Evolutionary conservation across 2,888 invertebrate genomes (phyloP), one percentile per base, ranked within the genome.

Genomic region (Hypomecis atomaria): DNA sequence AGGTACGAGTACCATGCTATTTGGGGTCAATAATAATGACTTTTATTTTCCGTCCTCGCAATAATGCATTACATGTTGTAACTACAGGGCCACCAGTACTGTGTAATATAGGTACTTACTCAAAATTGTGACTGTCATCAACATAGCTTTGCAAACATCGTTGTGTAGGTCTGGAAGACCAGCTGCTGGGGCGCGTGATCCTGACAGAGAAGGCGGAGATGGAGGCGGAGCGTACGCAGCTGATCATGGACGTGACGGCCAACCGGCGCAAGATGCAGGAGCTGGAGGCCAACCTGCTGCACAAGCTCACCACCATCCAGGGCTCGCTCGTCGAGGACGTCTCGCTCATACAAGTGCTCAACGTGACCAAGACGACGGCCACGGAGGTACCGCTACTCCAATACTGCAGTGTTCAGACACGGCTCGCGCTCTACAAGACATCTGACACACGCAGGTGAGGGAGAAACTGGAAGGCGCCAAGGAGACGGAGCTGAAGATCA

Each of bases 291-390:
- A 97, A 97, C 89, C 88, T 98, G 23, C 87, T 98, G 57, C 96
- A 96, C 72, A 98, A 98, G 84, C 88, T 98, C 52, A 97, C 97
- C 1, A 97, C 97, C 0, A 97, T 96, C 7, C 94, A 97, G 84
- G 98, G 98, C 0, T 97, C 97, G 4, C 87, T 98, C 0, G 95
- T 98, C 1, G 98, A 98, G 81, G 98, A 98, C 78, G 96, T 97
- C 10, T 96, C 96, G 7, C 94, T 98, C 33, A 96, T 98, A 79
- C 94, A 95, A 80, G 97, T 97, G 38, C 86, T 98, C 49, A 97
- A 97, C 77, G 93, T 93, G 5, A 97, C 97, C 0, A 97, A 97
- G 84, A 92, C 94, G 66, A 98, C 97, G 0, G 97, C 97, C 6
- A 95, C 95, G 1, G 97, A 97, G 76, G 92, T 91, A 76, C 23